Base-by-base conservation (phyloP, 2,888 invertebrate genomes). In the Microdon myrmicae region DNA sequence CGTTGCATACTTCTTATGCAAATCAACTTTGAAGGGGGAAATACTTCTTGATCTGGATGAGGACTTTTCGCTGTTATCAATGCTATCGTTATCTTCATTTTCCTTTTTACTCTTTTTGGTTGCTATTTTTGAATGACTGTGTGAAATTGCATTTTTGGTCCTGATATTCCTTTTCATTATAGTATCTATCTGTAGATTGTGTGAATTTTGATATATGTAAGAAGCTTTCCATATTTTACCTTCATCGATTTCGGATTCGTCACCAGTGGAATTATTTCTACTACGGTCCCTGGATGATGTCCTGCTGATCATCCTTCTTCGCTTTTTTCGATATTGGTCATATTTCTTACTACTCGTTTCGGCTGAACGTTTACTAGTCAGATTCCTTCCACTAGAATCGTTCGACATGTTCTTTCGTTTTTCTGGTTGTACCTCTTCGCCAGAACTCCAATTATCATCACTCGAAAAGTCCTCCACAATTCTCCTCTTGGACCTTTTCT, bases 1-100 rank as follows among this genome's bases (percentile, higher is more conserved):
- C 76, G 79, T 78, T 54, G 79, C 79, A 72, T 79, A 79, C 75
- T 79, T 79, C 61, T 79, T 79, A 68, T 79, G 79, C 55, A 79
- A 72, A 72, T 79, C 79, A 48, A 79, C 77, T 54, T 78, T 79
- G 44, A 78, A 79, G 1, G 77, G 78, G 1, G 79, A 79, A 71
- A 77, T 73, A 67, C 79, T 78, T 32, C 78, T 74, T 13, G 79
- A 78, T 12, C 74, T 67, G n/a, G 71, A 74, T 12, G 12, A 38
- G 10, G 68, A 68, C 26, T 71, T 69, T 10, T 73, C 74, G 1
- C 67, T 66, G 14, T 74, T 69, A 3, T 71, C 73, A 0, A 71
- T 71, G 6, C 68, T 67, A 5, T 69, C 54, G 7, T 74, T 71
- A 7, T 16, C 26, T 14, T 12, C 51, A 2, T 53, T 22, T 13